Percentiles rank a stretch among this genome's conserved stretches.
Evolutionary conservation across 2,888 invertebrate genomes (phyloP).

Genomic region (Euzetes globulus): DNA sequence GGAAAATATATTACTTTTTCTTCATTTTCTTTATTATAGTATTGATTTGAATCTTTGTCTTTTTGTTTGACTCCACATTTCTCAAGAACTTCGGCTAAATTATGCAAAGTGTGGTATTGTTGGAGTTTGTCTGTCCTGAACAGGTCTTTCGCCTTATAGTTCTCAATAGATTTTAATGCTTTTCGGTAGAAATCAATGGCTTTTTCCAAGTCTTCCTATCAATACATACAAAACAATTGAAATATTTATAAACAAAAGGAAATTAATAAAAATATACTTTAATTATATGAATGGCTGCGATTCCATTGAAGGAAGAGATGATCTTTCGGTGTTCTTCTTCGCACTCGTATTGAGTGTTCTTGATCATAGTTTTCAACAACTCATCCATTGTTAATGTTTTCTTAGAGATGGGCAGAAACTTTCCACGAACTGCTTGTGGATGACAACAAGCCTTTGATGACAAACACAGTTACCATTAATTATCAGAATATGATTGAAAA

Average conservation of each 20-base stretch:
- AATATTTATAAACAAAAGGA: neutral
- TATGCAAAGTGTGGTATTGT: slow-evolving; percentile 61
- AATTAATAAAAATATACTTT: slow-evolving; percentile 39
- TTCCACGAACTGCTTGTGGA: slow-evolving; percentile 57
- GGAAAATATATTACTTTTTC: neutral
- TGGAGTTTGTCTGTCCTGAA: slow-evolving; percentile 59
- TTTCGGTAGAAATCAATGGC: slow-evolving; percentile 58
- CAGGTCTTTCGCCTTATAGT: slow-evolving; percentile 47
- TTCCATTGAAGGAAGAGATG: slow-evolving; percentile 60
- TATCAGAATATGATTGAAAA: no score
- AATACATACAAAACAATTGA: neutral
- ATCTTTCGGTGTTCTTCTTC: slow-evolving; percentile 59
- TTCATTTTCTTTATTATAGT: neutral
- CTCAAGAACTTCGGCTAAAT: slow-evolving; percentile 53
- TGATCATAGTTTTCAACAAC: slow-evolving; percentile 58
- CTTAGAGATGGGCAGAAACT: slow-evolving; percentile 52
- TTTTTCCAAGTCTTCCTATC: slow-evolving; percentile 49
- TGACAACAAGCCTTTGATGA: slow-evolving; percentile 55
- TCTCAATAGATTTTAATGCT: slow-evolving; percentile 54
- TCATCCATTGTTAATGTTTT: slow-evolving; percentile 56
- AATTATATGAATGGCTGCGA: slow-evolving; percentile 59
- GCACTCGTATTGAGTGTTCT: slow-evolving; percentile 56
- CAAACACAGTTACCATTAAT: neutral
- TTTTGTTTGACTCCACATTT: slow-evolving; percentile 36
- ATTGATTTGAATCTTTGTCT: neutral